Evolutionary conservation across 1,140 invertebrate genomes (phyloP).

Genomic region (Prorops nasuta): DNA sequence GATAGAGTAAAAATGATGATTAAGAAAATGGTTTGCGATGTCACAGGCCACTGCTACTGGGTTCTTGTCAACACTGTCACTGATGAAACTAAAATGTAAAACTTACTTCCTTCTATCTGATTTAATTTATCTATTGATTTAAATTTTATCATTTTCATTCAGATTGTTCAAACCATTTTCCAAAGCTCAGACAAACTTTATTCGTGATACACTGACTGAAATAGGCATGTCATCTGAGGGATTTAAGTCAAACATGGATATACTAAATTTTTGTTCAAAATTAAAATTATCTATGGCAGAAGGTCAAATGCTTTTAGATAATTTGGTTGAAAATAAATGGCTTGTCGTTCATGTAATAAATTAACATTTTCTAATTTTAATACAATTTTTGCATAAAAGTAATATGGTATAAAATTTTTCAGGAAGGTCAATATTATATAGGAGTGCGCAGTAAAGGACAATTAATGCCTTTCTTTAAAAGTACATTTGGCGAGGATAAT

Average conservation of each 20-base stretch:
- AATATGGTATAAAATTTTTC: neutral
- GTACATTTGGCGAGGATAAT: constrained; percentile 26
- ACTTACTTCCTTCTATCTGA: constrained; percentile 5
- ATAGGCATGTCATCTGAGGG: constrained; percentile 34
- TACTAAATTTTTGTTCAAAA: constrained; percentile 35
- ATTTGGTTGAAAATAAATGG: constrained; percentile 33
- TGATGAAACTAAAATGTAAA: constrained; percentile 27
- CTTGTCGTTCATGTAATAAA: constrained; percentile 28
- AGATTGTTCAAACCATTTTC: constrained; percentile 6
- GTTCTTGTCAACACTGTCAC: constrained; percentile 24
- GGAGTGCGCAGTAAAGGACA: constrained; percentile 37
- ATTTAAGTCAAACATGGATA: constrained; percentile 29
- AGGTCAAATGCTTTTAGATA: constrained; percentile 34
- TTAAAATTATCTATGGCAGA: constrained; percentile 28
- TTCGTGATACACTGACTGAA: constrained; percentile 34
- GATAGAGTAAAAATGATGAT: constrained; percentile 26
- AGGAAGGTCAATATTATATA: neutral
- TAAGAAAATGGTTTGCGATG: constrained; percentile 33
- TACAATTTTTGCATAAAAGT: neutral
- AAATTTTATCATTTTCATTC: neutral
- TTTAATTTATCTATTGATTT: neutral
- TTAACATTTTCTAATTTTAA: neutral
- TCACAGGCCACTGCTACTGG: constrained; percentile 35
- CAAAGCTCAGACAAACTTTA: constrained; percentile 28
- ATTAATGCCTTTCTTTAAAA: constrained; percentile 41